Evolutionary conservation across 2,797 vertebrate genomes (phyloP).

Genomic region (Dendrocincla fuliginosa): DNA sequence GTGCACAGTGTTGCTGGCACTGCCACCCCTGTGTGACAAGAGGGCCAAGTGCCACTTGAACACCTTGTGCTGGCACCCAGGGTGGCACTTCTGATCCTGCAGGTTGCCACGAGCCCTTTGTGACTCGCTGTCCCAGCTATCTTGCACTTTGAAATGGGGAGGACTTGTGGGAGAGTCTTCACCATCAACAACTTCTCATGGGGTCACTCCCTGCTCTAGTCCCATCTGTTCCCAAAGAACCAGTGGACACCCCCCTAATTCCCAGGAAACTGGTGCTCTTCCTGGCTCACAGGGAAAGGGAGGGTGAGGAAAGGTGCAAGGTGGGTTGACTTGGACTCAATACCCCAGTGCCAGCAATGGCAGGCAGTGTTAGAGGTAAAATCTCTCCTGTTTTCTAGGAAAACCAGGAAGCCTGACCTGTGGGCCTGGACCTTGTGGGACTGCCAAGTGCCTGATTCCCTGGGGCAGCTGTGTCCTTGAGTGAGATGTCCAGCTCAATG

Average conservation of each 20-base stretch:
- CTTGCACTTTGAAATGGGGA: neutral
- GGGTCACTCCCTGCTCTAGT: neutral
- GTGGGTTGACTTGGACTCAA: neutral
- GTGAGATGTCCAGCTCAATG: neutral
- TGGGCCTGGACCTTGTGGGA: neutral
- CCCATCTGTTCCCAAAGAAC: neutral
- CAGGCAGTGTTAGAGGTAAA: neutral
- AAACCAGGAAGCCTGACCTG: neutral
- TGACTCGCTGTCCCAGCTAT: accelerated
- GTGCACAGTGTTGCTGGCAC: accelerated
- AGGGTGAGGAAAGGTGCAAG: no score
- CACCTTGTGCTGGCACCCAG: neutral
- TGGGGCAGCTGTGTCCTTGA: neutral
- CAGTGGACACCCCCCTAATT: neutral
- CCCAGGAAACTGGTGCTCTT: neutral
- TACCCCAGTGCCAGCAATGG: neutral
- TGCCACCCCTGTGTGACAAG: neutral
- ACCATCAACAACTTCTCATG: accelerated
- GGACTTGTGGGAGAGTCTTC: neutral
- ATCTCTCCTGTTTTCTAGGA: neutral
- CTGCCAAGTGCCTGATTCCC: neutral
- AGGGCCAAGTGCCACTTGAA: neutral
- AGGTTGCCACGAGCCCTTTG: neutral
- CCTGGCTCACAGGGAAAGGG: neutral
- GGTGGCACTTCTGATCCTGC: neutral